Evolutionary conservation across 2,797 vertebrate genomes (phyloP), one percentile per base, ranked within the genome.

Genomic region (Phataginus tricuspis): DNA sequence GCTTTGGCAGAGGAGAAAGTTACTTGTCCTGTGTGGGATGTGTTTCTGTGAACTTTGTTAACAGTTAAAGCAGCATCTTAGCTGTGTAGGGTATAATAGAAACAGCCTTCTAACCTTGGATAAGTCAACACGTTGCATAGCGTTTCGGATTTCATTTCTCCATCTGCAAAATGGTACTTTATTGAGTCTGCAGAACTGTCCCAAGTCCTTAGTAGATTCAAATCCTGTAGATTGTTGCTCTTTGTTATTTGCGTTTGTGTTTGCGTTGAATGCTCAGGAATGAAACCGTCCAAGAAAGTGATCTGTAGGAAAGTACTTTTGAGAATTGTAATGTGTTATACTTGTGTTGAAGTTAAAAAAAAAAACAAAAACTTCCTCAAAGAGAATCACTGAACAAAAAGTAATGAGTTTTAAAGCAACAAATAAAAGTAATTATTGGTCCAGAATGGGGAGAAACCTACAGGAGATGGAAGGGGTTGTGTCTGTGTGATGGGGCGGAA

Each of bases 241-340:
- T 69, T 71, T 75, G 39, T 75, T 45, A 31, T 66, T 85, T 84
- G 39, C 75, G 39, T 92, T 80, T 72, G 19, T 72, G 51, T 96
- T 95, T 93, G 57, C 55, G 2, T 23, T 90, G 64, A 83, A 14
- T 83, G 27, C 75, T 64, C 1, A 66, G 19, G 64, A 71, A 74
- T 74, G 86, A 86, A 91, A 51, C 69, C 64, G 61, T 51, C 37
- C 74, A 90, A 74, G 42, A 92, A 89, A 57, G 63, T 23, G 15
- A 31, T 86, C 51, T 95, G 23, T 39, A 25, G 45, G 25, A 82
- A 86, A 69, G 45, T 66, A 63, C 92, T 94, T 45, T 91, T 29
- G 68, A 95, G 42, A 95, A 87, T 59, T 95, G 25, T 82, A 64
- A 72, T 37, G 82, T 85, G 34, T 53, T 85, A 37, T 39, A 69